These are phyloP conservation scores for Aleiodes alternator DNA, from an alignment of 2,888 invertebrate species.

Conservation along the genomic window DNA sequence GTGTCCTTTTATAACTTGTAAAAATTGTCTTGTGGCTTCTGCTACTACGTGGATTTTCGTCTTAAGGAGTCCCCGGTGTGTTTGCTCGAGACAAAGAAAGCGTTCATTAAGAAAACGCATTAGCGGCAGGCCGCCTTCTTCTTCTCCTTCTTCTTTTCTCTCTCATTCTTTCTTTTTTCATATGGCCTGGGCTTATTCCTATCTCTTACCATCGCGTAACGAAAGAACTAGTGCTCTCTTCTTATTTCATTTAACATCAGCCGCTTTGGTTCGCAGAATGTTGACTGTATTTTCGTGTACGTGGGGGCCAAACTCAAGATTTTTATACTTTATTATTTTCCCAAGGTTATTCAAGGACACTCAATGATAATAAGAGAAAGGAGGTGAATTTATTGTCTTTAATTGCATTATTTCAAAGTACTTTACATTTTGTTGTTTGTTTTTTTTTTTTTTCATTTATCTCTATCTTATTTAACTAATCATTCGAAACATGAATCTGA, in stretches of 20 bases:
- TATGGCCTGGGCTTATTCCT: conserved; percentile 46
- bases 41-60: conserved; percentile 57
- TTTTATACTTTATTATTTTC: conserved; percentile 28
- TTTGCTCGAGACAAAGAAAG: conserved; percentile 71
- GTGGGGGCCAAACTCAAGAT: neutral
- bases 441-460: neutral
- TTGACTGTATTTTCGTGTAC: conserved; percentile 7
- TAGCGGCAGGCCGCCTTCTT: conserved; percentile 64
- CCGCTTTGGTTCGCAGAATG: conserved; percentile 37
- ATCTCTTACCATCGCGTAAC: conserved; percentile 38
- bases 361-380: conserved; percentile 5
- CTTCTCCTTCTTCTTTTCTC: conserved; percentile 52
- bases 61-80: conserved; percentile 63
- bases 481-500: conserved; percentile 55
- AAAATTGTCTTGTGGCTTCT: conserved; percentile 58
- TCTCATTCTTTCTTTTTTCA: conserved; percentile 54
- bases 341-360: conserved; percentile 7
- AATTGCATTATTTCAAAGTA: conserved; percentile 29
- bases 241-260: conserved; percentile 34
- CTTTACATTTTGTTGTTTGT: neutral
- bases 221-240: conserved; percentile 11
- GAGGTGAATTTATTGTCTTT: conserved; percentile 5
- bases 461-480: conserved; percentile 9
- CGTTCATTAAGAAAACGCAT: conserved; percentile 72
- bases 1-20: conserved; percentile 15